Evolutionary conservation across 1,140 invertebrate species (phyloP).

Genomic region (Druon quercuslanigerum): DNA sequence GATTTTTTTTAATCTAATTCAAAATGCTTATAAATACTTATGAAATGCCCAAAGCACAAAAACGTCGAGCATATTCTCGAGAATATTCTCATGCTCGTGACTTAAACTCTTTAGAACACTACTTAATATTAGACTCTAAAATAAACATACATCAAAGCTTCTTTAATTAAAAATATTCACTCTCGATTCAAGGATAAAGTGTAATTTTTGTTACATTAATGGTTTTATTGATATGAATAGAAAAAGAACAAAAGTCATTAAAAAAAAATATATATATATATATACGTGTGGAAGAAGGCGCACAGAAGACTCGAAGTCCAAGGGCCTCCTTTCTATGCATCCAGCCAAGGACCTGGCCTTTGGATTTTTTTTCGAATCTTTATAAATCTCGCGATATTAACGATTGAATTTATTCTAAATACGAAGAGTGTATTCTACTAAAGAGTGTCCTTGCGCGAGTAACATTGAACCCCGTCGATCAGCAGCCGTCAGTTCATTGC

Average conservation of each 20-base stretch:
- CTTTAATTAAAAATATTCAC: too few species aligned
- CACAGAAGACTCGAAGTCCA: not conserved
- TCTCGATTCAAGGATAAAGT: too few species aligned
- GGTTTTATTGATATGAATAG: not conserved
- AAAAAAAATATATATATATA: not conserved
- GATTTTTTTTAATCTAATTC: too few species aligned
- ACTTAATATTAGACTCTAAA: too few species aligned
- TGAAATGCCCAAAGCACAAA: too few species aligned
- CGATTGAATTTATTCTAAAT: not conserved
- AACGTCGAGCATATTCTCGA: too few species aligned
- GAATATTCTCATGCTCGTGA: too few species aligned
- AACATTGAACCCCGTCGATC: slow-evolving; percentile 53
- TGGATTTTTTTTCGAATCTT: slow-evolving; percentile 42
- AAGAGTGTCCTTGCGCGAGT: slow-evolving; percentile 47
- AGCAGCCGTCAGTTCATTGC: slow-evolving; percentile 37
- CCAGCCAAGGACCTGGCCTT: slow-evolving; percentile 38
- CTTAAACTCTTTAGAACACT: too few species aligned
- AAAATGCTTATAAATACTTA: too few species aligned
- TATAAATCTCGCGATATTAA: not conserved
- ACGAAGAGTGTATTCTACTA: not conserved
- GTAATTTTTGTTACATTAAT: not conserved
- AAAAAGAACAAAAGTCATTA: not conserved
- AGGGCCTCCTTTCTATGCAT: slow-evolving; percentile 6
- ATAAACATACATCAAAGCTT: too few species aligned
- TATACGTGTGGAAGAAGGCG: not conserved